Evolutionary conservation across 2,888 invertebrate genomes (phyloP), one percentile per base, ranked within the genome.

Genomic region (Drosophila paramelanica): DNA sequence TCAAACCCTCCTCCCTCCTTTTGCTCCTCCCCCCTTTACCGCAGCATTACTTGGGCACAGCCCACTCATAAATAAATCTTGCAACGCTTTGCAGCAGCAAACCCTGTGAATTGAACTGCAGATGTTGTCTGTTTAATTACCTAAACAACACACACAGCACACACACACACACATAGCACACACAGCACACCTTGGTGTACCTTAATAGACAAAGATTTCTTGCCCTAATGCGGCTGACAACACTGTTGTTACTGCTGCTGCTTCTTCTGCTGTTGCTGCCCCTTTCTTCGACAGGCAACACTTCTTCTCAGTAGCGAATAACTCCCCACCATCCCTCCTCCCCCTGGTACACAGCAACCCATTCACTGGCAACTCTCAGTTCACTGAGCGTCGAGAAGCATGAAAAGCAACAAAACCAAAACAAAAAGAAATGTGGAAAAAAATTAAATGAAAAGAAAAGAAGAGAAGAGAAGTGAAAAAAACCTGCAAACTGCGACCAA

Each of bases 41-140:
- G 1, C 11, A 33, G 2, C 33, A 1, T 2, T 11, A 33, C 0
- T 11, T 33, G 11, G 33, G 33, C 33, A 33, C 33, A 33, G 33
- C 33, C 11, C 33, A 33, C 4, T 83, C 83, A 88, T 80, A 88
- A 79, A 83, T 79, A 77, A 77, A 70, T 66, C 53, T 69, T 69
- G 69, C 57, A 57, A 73, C 62, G 73, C 67, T 67, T 51, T 50
- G 61, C 67, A 67, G 38, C 67, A 65, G 64, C 62, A 56, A 62
- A 56, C 70, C 20, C 75, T 69, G 70, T 70, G 76, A 74, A 74
- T 72, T 67, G 61, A 72, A 59, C 67, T 76, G 74, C 70, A 74
- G 83, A 86, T 80, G 86, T 67, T 80, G 77, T 77, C 64, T 68
- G 77, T 77, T 83, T 86, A 83, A 82, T 82, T 86, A 82, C 78